Evolutionary conservation across 1,140 invertebrate genomes (phyloP).

Genomic region (Orchesella cincta): DNA sequence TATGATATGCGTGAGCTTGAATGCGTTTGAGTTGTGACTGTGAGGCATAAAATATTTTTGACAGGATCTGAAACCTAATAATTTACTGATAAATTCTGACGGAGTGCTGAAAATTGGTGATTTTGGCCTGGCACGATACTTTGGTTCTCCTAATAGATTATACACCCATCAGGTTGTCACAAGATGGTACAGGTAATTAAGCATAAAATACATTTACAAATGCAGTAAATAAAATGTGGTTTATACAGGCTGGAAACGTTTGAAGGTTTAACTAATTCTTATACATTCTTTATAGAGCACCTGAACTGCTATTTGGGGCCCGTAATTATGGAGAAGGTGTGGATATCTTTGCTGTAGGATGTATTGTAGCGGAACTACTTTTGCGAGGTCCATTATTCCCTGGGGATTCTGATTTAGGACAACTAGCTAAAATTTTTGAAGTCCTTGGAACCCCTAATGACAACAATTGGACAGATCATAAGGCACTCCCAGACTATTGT

Average conservation of each 20-base stretch:
- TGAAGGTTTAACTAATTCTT: constrained; percentile 5
- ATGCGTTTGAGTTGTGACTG: neutral
- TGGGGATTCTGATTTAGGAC: constrained; percentile 95
- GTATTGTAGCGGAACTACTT: constrained; percentile 94
- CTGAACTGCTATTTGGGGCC: constrained; percentile 94
- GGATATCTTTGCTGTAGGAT: constrained; percentile 99
- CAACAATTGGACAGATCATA: constrained; percentile 87
- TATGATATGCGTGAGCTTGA: neutral
- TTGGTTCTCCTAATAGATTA: constrained; percentile 91
- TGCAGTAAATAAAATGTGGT: constrained; percentile 17
- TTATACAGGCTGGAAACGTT: no score
- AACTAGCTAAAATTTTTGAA: constrained; percentile 92
- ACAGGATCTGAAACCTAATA: constrained; percentile 97
- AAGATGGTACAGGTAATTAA: constrained; percentile 78
- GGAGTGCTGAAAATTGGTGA: constrained; percentile 96
- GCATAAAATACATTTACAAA: neutral
- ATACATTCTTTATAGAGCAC: constrained; percentile 66
- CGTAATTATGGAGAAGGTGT: constrained; percentile 91
- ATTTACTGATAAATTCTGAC: constrained; percentile 88
- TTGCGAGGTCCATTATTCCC: constrained; percentile 90
- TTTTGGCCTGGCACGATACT: constrained; percentile 97
- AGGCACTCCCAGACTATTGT: constrained; percentile 85
- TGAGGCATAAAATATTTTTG: constrained; percentile 30
- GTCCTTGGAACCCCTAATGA: constrained; percentile 88
- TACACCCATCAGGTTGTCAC: constrained; percentile 99